These are phyloP conservation scores for Lycocerus yunnanus DNA, from an alignment of 2,888 invertebrate species.

Conservation along the genomic window DNA sequence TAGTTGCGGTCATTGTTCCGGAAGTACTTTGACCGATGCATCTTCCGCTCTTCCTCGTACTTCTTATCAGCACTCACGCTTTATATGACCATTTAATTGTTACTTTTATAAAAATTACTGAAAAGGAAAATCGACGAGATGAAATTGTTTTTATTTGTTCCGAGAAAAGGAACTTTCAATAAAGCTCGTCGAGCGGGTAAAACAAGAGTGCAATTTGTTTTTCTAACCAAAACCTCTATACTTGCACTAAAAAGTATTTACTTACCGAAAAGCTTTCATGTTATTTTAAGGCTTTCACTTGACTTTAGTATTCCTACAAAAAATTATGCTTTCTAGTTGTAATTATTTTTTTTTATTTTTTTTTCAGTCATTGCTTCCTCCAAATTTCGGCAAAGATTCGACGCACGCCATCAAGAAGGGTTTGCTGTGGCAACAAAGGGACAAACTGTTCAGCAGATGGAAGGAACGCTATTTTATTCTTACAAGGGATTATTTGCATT, in stretches of 20 bases:
- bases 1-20: slow-evolving; percentile 40
- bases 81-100: slow-evolving; percentile 5
- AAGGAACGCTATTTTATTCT: slow-evolving; percentile 70
- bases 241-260: background rate
- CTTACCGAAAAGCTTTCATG: background rate
- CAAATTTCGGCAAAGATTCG: slow-evolving; percentile 52
- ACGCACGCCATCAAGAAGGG: slow-evolving; percentile 67
- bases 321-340: background rate
- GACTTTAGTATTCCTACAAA: background rate
- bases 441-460: slow-evolving; percentile 68
- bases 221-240: background rate
- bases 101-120: background rate
- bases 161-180: background rate
- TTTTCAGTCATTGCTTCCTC: slow-evolving; percentile 50
- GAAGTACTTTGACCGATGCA: slow-evolving; percentile 36
- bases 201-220: background rate
- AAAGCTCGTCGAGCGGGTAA: background rate
- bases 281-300: background rate
- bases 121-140: background rate
- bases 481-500: slow-evolving; percentile 68
- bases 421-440: slow-evolving; percentile 67
- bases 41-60: slow-evolving; percentile 33
- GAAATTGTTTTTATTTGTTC: background rate
- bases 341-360: slow-evolving; percentile 4
- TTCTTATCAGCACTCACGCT: slow-evolving; percentile 13